Percentiles rank a stretch among this genome's conserved stretches.
phyloP scores from a whole-genome alignment of 2,797 vertebrate genomes.

The Poeciliopsis paucimaculata region DNA sequence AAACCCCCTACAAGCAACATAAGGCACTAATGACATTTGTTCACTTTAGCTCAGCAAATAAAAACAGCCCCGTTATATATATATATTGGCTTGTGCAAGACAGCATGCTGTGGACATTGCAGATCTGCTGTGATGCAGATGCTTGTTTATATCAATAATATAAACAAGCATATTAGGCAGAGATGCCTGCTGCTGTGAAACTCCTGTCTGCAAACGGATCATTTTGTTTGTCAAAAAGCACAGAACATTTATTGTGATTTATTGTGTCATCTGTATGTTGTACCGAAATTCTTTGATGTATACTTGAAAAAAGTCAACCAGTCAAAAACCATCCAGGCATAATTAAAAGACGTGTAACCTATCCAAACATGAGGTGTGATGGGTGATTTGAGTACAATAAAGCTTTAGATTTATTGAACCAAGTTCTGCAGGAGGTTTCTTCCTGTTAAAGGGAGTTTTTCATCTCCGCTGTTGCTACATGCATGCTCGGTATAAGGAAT shows the following conservation, averaged over 20 bases:
- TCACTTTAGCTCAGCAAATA: background rate
- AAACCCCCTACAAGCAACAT: background rate
- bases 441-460: no score
- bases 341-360: no score
- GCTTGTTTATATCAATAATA: background rate
- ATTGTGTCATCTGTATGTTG: background rate
- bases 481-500: no score
- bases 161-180: no score
- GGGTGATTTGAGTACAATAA: background rate
- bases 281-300: background rate
- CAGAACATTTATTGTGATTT: background rate
- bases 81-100: background rate
- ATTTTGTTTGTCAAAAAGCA: background rate
- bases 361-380: background rate
- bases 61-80: background rate
- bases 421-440: no score
- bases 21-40: background rate
- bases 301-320: background rate
- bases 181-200: background rate
- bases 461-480: no score
- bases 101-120: background rate
- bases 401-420: background rate
- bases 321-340: background rate
- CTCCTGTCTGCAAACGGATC: background rate
- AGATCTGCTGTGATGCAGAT: constrained; percentile 1